Percentiles rank a stretch among this genome's conserved stretches.
These are phyloP conservation scores for Ariolimax columbianus DNA, from an alignment of 2,888 invertebrate species.

Conservation along the genomic window DNA sequence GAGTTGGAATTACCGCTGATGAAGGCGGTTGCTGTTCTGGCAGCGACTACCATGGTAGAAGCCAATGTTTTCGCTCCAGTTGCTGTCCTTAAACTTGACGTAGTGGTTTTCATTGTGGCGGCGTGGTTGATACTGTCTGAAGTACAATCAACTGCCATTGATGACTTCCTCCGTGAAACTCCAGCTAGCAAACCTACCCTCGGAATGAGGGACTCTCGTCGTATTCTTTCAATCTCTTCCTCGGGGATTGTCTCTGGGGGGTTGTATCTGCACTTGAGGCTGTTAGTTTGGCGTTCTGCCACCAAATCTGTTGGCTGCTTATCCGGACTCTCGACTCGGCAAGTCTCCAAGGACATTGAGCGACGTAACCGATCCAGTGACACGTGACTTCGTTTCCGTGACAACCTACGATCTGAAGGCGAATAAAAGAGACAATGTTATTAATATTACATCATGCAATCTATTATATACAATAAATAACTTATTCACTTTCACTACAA, in stretches of 20 bases:
- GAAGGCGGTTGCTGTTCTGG: conserved; percentile 24
- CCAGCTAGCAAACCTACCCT: conserved; percentile 37
- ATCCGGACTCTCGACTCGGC: conserved; percentile 47
- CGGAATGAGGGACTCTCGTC: conserved; percentile 56
- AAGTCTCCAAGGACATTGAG: conserved; percentile 65
- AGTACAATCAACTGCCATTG: not conserved
- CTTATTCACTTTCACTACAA: too few species aligned
- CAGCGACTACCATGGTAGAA: not conserved
- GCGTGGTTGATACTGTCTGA: not conserved
- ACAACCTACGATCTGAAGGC: conserved; percentile 68
- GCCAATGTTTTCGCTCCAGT: not conserved
- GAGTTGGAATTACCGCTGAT: conserved; percentile 30
- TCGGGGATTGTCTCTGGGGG: conserved; percentile 70
- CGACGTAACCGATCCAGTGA: conserved; percentile 66
- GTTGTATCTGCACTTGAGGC: conserved; percentile 53
- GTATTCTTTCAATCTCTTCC: conserved; percentile 61
- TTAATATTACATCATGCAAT: not conserved
- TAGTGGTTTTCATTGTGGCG: not conserved
- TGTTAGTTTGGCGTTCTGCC: conserved; percentile 45
- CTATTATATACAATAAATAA: not conserved
- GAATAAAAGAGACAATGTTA: not conserved
- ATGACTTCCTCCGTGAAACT: conserved; percentile 30
- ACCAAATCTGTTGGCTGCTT: conserved; percentile 26
- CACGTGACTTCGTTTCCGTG: conserved; percentile 62
- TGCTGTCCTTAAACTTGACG: not conserved